Evolutionary conservation across 2,113 vertebrate species (phyloP).

Genomic region (Lepidothrix coronata): DNA sequence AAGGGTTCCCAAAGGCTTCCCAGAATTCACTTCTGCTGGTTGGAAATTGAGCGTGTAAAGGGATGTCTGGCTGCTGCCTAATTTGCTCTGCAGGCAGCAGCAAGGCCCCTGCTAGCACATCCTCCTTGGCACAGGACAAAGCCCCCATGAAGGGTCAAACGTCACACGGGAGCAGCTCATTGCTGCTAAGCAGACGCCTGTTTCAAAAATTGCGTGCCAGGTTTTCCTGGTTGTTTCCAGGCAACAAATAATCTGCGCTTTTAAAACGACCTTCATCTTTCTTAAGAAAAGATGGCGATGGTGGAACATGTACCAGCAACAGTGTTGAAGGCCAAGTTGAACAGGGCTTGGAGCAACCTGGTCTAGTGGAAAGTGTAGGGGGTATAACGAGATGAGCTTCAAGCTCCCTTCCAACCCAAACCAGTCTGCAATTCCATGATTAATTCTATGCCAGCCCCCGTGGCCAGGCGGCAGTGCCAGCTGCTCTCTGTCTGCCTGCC

Average conservation of each 20-base stretch:
- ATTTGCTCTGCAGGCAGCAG: neutral
- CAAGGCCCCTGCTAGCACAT: accelerated
- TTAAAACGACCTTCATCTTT: neutral
- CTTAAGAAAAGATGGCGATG: accelerated
- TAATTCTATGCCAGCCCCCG: accelerated
- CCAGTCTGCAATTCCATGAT: neutral
- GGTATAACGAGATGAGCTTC: neutral
- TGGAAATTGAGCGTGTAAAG: accelerated
- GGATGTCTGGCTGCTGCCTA: neutral
- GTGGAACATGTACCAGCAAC: accelerated
- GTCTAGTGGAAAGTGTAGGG: neutral
- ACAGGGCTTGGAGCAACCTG: neutral
- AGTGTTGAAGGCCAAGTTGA: neutral
- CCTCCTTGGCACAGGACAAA: accelerated
- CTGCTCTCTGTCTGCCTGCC: accelerated
- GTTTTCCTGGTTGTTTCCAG: neutral
- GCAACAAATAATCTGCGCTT: neutral
- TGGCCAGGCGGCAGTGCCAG: neutral
- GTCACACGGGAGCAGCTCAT: accelerated
- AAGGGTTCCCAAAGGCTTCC: neutral
- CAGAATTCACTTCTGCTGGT: neutral
- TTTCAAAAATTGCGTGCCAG: accelerated
- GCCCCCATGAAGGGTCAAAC: accelerated
- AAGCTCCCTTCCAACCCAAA: neutral
- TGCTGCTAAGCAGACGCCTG: neutral